Evolutionary conservation across 2,113 vertebrate species (phyloP), one percentile per base, ranked within the genome.

Genomic region (Ctenodactylus gundi): DNA sequence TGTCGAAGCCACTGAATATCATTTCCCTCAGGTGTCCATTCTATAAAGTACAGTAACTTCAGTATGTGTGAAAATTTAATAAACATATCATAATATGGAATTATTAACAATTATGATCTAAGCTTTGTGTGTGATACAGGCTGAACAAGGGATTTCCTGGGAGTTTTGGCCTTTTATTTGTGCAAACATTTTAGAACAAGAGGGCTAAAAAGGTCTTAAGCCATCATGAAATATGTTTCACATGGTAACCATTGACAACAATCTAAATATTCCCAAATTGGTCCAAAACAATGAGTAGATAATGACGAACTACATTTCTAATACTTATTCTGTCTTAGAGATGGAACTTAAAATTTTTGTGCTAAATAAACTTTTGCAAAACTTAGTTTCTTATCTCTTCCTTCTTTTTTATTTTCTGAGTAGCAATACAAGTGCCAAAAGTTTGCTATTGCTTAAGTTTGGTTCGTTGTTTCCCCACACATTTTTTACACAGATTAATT

Each of bases 111-210:
- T 75, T 77, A 21, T 51, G 46, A 57, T 25, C 89, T 89, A 57
- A 53, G n/a, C n/a, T 78, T 31, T 78, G 15, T 57, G 67, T 95
- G 44, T 88, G 36, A 64, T 68, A 64, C 6, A 73, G 49, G 70
- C 67, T 53, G 15, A 3, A 2, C 46, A 53, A 73, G 4, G 62
- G 46, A 72, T 31, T 55, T 34, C 14, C 6, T 81, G 1, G 62
- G 53, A 76, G 6, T 75, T 49, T 76, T 39, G 1, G 18, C n/a
- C 76, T 96, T 92, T 87, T 14, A 57, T 81, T 68, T 55, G 49
- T 70, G 6, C 25, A n/a, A 60, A 87, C 31, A 9, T 82, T 96
- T 85, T 65, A 81, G 13, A 88, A 90, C 55, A 20, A 93, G 85
- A 36, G 34, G 68, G 8, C 60, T 53, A 1, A 36, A 51, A 82